phyloP scores from a whole-genome alignment of 2,113 vertebrate species.

The Narcine bancroftii region DNA sequence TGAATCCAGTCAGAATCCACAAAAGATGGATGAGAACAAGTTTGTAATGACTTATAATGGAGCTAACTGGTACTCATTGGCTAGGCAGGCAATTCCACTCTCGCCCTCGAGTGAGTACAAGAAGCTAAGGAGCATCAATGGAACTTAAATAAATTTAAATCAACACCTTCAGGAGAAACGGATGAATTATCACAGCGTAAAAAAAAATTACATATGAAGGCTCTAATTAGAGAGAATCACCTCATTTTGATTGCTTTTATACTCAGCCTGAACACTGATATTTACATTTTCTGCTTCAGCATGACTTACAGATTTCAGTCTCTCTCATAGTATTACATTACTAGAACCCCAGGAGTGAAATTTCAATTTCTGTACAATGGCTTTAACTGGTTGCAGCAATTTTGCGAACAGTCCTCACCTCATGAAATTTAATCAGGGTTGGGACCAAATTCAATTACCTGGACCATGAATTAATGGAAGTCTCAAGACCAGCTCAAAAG shows the following conservation, averaged over 20 bases:
- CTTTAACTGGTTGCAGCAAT: neutral
- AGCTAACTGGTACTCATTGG: neutral
- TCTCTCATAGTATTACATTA: neutral
- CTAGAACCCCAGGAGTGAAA: conserved; percentile 23
- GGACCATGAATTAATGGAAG: conserved; percentile 20
- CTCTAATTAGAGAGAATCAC: neutral
- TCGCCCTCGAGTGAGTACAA: neutral
- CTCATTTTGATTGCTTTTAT: neutral
- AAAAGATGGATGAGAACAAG: neutral
- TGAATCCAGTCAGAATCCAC: neutral
- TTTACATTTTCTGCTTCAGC: conserved; percentile 2
- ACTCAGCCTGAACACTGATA: neutral
- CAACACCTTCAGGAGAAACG: neutral
- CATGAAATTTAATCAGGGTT: conserved; percentile 32
- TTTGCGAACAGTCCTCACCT: conserved; percentile 5
- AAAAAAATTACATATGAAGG: neutral
- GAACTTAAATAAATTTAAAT: conserved; percentile 12
- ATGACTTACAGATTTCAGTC: neutral
- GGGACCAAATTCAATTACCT: conserved; percentile 23
- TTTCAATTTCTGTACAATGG: conserved; percentile 1
- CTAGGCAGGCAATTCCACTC: neutral
- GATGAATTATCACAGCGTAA: neutral
- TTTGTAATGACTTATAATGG: neutral
- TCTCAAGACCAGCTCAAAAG: neutral
- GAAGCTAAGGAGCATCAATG: neutral